Evolutionary conservation across 1,140 invertebrate species (phyloP).

Genomic region (Sitodiplosis mosellana): DNA sequence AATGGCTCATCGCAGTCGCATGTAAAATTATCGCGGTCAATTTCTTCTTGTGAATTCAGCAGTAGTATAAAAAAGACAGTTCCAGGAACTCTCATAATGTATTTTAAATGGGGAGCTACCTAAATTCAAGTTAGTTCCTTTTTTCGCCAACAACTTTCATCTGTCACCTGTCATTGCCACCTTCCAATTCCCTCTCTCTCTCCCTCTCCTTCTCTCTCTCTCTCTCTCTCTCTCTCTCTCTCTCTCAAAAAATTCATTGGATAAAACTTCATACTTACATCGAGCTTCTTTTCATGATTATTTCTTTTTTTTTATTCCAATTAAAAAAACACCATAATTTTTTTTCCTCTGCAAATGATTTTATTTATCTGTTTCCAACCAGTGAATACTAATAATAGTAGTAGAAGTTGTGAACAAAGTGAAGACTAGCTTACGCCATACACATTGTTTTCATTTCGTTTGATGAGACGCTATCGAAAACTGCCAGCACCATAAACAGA

Average conservation of each 20-base stretch:
- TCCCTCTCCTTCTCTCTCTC: too few species aligned
- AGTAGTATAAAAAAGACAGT: not conserved
- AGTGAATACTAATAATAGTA: not conserved
- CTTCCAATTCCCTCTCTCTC: too few species aligned
- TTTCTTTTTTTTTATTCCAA: not conserved
- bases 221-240: too few species aligned
- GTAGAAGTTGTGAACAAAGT: not conserved
- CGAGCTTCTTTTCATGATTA: not conserved
- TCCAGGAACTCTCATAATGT: not conserved
- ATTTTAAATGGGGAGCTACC: not conserved
- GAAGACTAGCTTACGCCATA: not conserved
- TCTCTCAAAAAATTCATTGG: not conserved
- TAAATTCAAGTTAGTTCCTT: not conserved
- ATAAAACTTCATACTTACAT: not conserved
- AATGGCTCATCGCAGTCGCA: conserved; percentile 1
- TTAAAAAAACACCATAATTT: not conserved
- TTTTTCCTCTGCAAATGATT: not conserved
- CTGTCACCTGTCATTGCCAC: not conserved
- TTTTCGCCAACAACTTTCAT: not conserved
- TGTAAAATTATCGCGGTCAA: not conserved
- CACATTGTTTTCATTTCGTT: not conserved
- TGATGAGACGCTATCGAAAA: not conserved
- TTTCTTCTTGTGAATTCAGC: too few species aligned
- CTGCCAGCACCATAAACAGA: not conserved
- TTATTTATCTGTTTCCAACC: not conserved